These are phyloP conservation scores for Irena cyanogastra DNA, from an alignment of 2,113 vertebrate species.

Conservation along the genomic window DNA sequence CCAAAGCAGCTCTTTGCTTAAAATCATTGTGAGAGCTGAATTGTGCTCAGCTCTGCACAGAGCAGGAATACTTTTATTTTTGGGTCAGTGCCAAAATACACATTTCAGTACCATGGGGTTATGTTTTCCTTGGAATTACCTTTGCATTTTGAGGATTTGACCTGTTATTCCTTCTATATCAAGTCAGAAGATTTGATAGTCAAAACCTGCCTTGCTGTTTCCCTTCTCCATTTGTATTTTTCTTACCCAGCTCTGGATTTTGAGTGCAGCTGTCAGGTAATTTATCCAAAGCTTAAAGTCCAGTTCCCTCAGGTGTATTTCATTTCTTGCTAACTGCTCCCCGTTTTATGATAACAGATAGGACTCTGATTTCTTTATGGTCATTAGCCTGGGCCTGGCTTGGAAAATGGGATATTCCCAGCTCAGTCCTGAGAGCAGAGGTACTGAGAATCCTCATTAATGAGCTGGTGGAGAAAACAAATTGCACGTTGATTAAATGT, in stretches of 20 bases:
- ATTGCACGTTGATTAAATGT: neutral
- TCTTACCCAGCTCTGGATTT: neutral
- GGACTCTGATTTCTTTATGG: neutral
- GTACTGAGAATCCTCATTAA: neutral
- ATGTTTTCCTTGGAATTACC: neutral
- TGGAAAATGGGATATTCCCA: neutral
- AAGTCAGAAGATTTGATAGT: neutral
- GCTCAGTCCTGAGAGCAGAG: neutral
- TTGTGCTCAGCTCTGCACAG: neutral
- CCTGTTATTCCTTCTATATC: neutral
- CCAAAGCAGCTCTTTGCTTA: neutral
- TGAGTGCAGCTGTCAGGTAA: neutral
- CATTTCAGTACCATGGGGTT: accelerated
- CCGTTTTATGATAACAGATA: neutral
- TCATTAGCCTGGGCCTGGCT: neutral
- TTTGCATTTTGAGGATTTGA: neutral
- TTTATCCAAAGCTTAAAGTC: neutral
- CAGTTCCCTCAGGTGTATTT: neutral
- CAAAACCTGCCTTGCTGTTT: neutral
- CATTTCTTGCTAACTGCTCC: neutral
- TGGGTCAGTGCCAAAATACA: neutral
- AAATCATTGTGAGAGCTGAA: neutral
- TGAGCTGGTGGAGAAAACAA: neutral
- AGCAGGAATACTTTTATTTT: neutral
- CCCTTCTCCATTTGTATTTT: neutral